Conservation (phyloP, 2,113 vertebrate species). For the Pleuronectes platessa region DNA sequence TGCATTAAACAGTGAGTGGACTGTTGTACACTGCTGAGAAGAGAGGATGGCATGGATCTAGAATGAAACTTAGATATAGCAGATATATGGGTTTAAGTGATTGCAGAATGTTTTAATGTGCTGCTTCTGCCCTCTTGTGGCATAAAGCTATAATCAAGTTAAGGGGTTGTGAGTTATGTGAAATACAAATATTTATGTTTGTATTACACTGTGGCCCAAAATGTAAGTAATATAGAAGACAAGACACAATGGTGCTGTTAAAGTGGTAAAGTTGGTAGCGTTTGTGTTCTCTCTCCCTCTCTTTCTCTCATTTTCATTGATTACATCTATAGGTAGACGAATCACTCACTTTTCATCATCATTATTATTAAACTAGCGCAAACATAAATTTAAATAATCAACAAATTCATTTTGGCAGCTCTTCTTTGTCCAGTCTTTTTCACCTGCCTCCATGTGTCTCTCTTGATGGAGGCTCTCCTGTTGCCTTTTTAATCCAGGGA, state of each 20-base stretch:
- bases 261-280: too few species aligned
- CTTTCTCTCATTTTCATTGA: too few species aligned
- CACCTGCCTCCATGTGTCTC: too few species aligned
- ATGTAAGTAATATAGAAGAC: not conserved
- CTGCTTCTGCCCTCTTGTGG: conserved; percentile 74
- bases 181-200: not conserved
- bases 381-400: too few species aligned
- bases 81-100: not conserved
- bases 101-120: not conserved
- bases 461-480: too few species aligned
- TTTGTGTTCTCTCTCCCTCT: conserved; percentile 22
- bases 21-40: conserved; percentile 17
- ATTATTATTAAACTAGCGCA: too few species aligned
- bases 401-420: too few species aligned
- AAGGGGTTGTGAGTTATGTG: not conserved
- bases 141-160: conserved; percentile 1
- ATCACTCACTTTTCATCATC: too few species aligned
- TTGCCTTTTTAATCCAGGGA: too few species aligned
- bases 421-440: too few species aligned
- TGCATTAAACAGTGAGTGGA: conserved; percentile 25
- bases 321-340: too few species aligned
- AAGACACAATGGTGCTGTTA: not conserved
- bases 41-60: not conserved
- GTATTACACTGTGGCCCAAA: not conserved
- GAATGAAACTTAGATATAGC: not conserved